Percentiles rank a stretch among this genome's conserved stretches.
These are phyloP conservation scores for Elegia similella DNA, from an alignment of 2,888 invertebrate species.

Conservation along the genomic window DNA sequence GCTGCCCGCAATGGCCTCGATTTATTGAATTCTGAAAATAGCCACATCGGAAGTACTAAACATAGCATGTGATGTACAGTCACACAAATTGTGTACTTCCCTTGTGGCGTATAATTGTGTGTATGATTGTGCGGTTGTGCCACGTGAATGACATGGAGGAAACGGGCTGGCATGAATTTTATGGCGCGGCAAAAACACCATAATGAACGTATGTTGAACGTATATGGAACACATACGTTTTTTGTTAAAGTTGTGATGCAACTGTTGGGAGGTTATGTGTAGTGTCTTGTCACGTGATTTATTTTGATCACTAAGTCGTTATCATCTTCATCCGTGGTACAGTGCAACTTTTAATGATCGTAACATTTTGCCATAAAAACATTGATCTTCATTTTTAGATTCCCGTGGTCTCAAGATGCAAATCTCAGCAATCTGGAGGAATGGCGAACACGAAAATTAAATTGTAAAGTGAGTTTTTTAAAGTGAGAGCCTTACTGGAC, in stretches of 20 bases:
- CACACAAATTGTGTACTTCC: slow-evolving; percentile 7
- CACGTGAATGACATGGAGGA: background rate
- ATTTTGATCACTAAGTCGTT: background rate
- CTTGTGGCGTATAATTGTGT: slow-evolving; percentile 1
- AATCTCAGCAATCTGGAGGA: too few relatives aligned
- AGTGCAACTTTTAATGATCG: too few relatives aligned
- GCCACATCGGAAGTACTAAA: slow-evolving; percentile 5
- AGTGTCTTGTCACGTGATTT: background rate
- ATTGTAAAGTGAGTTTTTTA: too few relatives aligned
- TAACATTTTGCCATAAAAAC: too few relatives aligned
- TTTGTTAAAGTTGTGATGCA: background rate
- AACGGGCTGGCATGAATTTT: slow-evolving; percentile 6
- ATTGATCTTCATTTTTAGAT: too few relatives aligned
- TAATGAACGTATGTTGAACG: background rate
- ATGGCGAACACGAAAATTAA: too few relatives aligned
- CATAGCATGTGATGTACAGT: background rate
- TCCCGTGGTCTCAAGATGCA: too few relatives aligned
- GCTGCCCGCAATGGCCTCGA: background rate
- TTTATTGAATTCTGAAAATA: slow-evolving; percentile 1
- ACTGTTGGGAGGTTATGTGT: background rate
- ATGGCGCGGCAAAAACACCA: slow-evolving; percentile 9
- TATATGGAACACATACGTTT: background rate
- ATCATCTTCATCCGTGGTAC: too few relatives aligned
- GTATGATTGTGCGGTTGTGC: background rate
- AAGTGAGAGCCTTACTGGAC: too few relatives aligned